Evolutionary conservation across 2,797 vertebrate species (phyloP), one percentile per base, ranked within the genome.

Genomic region (Corythornis leucogaster): DNA sequence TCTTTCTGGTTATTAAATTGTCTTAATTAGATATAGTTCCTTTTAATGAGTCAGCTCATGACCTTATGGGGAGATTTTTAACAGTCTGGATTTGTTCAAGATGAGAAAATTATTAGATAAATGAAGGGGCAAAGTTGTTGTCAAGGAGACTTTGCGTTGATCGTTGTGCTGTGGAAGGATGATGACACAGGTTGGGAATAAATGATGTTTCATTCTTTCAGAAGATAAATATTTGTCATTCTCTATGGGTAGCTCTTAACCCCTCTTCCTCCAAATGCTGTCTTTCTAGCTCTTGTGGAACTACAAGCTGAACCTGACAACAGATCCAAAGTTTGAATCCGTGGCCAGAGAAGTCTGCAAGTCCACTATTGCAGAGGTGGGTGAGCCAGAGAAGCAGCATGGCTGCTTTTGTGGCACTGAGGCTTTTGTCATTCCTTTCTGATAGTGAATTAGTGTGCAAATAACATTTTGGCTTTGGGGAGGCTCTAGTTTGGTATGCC

Each of bases 341-440:
- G 99, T 99, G 57, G 99, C 99, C 15, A 97, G 98, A 87, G 99
- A 99, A 78, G 98, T 99, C 95, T 99, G 99, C 97, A 99, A 99
- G 95, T 98, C 97, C 74, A 99, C 99, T 67, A 98, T 99, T 89
- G 93, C 97, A 17, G 98, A 98, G 97, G 99, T 99, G 92, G 97
- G 99, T 99, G 92, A 96, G 98, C 50, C 42, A 12, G 86, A 25
- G 53, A 57, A 26, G 45, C 17, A 7, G 11, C 13, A 5, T 6
- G 5, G 35, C 15, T 70, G 38, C 46, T 46, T 0, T 10, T 15
- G n/a, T 30, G 28, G 6, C 55, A 40, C 26, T 30, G 15, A 38
- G 31, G 8, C 9, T 14, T 42, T 66, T 46, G 30, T 31, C 1
- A 0, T 20, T 76, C 61, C 24, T 67, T 17, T 28, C 9, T 30